Evolutionary conservation across 2,888 invertebrate species (phyloP), one percentile per base, ranked within the genome.

Genomic region (Drosophila subsilvestris): DNA sequence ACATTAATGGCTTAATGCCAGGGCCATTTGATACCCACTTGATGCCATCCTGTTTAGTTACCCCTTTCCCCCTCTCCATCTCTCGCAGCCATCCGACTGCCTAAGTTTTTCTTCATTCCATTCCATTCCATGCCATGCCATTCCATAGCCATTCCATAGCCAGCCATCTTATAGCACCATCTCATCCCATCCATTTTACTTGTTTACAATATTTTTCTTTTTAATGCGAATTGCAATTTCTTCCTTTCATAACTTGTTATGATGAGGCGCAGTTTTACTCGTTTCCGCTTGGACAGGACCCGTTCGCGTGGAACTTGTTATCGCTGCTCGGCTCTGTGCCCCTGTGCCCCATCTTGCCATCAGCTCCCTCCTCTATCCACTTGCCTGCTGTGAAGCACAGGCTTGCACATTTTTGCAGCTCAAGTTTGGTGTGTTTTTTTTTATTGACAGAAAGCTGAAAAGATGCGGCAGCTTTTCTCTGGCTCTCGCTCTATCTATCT

Each of bases 291-390:
- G 83, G 81, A 67, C 65, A 72, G 65, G 53, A 69, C 68, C 62
- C 67, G 65, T 71, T 58, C 81, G 86, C 71, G 84, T 86, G 86
- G 69, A 88, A 74, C 68, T 88, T 84, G 80, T 86, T 78, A 70
- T 67, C 56, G 62, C 56, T 59, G 45, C 62, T 73, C 37, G 29
- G 14, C 4, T 17, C 37, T 43, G 10, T n/a, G 37, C 12, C 59
- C 8, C 14, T 3, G 14, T 22, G 25, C 37, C 29, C 5, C 27
- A 29, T 29, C 27, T 9, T 27, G 0, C 29, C 22, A 22, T 10
- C 32, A 3, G n/a, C 5, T 3, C 10, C 10, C 0, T 3, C 2
- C 10, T 12, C 29, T 1, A 29, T 0, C 17, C 37, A n/a, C n/a
- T 22, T 7, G 42, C 29, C 12, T 17, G 20, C 32, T 22, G 22